Conservation (phyloP, 1,140 invertebrate species). For the Archivesica marissinica region DNA sequence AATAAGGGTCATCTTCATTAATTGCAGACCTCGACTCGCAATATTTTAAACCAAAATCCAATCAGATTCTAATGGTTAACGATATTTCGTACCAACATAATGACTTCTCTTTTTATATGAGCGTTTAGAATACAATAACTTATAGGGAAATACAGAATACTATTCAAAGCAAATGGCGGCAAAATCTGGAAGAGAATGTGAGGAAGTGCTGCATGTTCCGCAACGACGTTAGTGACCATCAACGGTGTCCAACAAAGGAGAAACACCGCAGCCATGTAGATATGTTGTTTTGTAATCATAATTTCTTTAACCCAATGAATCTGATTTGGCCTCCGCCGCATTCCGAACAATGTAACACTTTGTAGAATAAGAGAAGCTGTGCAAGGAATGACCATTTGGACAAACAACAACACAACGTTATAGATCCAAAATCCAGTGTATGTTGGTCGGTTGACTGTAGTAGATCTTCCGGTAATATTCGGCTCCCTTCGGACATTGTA, state of each 20-base stretch:
- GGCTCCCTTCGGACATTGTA: background rate
- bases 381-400: conserved; percentile 5
- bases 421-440: background rate
- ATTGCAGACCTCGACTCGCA: background rate
- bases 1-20: background rate
- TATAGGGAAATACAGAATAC: conserved; percentile 38
- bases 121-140: conserved; percentile 28
- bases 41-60: background rate
- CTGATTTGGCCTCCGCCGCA: conserved; percentile 18
- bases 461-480: background rate
- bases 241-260: background rate
- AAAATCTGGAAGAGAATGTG: background rate
- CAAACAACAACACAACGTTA: conserved; percentile 9
- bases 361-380: background rate
- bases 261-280: conserved; percentile 2
- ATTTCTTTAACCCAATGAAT: conserved; percentile 53
- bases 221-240: conserved; percentile 8
- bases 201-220: background rate
- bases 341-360: conserved; percentile 7
- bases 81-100: background rate
- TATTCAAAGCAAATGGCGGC: background rate
- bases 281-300: conserved; percentile 28
- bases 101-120: conserved; percentile 37
- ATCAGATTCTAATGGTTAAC: background rate
- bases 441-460: background rate